Evolutionary conservation across 2,888 invertebrate species (phyloP).

Genomic region (Chrysolina haemoptera): DNA sequence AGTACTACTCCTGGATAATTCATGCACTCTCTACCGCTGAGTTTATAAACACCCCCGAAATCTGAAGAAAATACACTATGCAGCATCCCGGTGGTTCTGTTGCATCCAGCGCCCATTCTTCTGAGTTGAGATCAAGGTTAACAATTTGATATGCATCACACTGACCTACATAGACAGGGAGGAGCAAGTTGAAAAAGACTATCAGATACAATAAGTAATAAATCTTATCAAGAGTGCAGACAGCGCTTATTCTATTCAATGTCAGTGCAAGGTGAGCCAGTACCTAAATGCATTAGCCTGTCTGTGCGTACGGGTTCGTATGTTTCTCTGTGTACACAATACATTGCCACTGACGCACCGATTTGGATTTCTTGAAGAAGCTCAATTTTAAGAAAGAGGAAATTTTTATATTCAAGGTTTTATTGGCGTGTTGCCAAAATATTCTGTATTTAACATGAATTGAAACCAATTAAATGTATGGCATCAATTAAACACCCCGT

Average conservation of each 20-base stretch:
- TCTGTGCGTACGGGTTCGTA: conserved; percentile 40
- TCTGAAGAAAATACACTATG: neutral
- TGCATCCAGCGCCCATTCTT: conserved; percentile 52
- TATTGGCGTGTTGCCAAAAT: too few relatives aligned
- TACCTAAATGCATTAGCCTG: conserved; percentile 56
- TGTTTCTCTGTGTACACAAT: conserved; percentile 47
- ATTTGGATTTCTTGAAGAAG: neutral
- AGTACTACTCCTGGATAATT: neutral
- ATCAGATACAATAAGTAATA: conserved; percentile 65
- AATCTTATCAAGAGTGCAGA: conserved; percentile 63
- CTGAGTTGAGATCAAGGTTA: conserved; percentile 64
- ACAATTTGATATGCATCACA: conserved; percentile 62
- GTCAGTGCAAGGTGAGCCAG: conserved; percentile 68
- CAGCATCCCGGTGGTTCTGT: neutral
- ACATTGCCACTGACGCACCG: conserved; percentile 34
- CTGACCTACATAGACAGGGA: conserved; percentile 65
- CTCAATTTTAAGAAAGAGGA: neutral
- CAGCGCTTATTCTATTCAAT: conserved; percentile 65
- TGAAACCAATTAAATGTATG: too few relatives aligned
- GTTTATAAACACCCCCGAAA: conserved; percentile 1
- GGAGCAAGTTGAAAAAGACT: conserved; percentile 60
- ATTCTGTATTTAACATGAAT: too few relatives aligned
- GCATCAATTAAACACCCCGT: too few relatives aligned
- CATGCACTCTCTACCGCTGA: neutral
- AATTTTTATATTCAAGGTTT: neutral